phyloP scores from a whole-genome alignment of 1,140 invertebrate genomes.

The Homalodisca vitripennis region DNA sequence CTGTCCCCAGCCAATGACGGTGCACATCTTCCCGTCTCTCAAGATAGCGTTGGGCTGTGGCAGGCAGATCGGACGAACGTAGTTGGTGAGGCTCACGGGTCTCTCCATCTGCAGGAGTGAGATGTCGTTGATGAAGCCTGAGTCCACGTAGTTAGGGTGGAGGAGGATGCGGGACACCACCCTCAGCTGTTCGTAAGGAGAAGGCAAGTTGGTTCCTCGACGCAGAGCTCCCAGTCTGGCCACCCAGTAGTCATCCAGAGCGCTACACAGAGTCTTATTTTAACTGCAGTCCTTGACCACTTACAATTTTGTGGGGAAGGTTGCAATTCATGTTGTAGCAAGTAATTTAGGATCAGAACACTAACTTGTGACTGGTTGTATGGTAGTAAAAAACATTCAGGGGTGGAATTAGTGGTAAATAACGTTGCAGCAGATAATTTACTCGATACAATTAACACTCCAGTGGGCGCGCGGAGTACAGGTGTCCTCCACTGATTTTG shows the following conservation, averaged over 20 bases:
- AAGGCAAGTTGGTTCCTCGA: conserved; percentile 66
- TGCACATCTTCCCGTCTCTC: conserved; percentile 65
- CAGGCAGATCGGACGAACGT: conserved; percentile 73
- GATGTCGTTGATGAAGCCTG: conserved; percentile 79
- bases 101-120: conserved; percentile 64
- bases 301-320: no score
- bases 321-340: no score
- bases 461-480: no score
- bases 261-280: conserved; percentile 52
- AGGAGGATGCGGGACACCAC: conserved; percentile 62
- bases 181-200: conserved; percentile 69
- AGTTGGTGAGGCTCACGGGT: conserved; percentile 67
- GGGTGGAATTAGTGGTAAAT: no score
- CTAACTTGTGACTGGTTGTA: no score
- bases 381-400: no score
- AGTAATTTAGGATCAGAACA: no score
- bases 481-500: no score
- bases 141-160: conserved; percentile 74
- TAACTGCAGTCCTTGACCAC: no score
- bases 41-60: conserved; percentile 54
- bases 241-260: conserved; percentile 75
- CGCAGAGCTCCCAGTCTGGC: conserved; percentile 71
- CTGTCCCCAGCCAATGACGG: conserved; percentile 81
- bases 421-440: no score
- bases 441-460: no score